Evolutionary conservation across 2,797 vertebrate species (phyloP).

Genomic region (Tarsius wallacei): DNA sequence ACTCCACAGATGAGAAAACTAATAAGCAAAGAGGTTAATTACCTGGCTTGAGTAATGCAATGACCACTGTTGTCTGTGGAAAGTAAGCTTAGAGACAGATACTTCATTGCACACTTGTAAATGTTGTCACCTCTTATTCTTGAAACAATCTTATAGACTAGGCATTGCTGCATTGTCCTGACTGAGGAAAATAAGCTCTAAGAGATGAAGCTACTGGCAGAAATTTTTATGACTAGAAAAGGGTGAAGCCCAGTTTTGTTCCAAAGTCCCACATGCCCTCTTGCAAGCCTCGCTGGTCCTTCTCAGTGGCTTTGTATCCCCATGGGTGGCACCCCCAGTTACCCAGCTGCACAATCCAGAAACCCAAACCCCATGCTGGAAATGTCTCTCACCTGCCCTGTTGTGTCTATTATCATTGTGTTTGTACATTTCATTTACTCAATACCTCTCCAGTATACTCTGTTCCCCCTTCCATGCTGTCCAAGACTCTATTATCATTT

Average conservation of each 20-base stretch:
- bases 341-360: background rate
- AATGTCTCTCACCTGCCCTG: background rate
- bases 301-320: background rate
- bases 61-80: background rate
- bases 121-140: background rate
- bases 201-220: background rate
- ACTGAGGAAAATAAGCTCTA: background rate
- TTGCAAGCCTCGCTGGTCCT: background rate
- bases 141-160: accelerated
- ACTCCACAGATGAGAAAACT: background rate
- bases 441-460: background rate
- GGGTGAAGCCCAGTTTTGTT: background rate
- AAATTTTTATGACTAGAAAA: background rate
- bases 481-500: too few relatives aligned
- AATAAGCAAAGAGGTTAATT: background rate
- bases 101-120: accelerated
- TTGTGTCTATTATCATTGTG: background rate
- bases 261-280: background rate
- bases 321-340: accelerated
- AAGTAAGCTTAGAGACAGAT: background rate
- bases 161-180: background rate
- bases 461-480: background rate
- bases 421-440: background rate
- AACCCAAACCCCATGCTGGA: background rate
- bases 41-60: background rate